phyloP scores from a whole-genome alignment of 2,888 invertebrate species.

The Sarcophaga caerulescens region DNA sequence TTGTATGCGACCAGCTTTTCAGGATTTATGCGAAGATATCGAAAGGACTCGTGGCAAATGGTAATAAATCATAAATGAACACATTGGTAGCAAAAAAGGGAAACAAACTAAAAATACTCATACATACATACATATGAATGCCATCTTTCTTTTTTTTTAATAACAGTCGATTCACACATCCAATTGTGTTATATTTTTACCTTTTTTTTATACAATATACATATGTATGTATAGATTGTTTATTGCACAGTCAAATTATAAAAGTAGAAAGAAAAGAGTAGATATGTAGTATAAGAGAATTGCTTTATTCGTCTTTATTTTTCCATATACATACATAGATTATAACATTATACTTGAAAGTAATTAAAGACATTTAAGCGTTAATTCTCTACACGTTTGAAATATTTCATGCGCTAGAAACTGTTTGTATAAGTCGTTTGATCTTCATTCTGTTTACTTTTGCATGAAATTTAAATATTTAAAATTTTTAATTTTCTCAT shows the following conservation, averaged over 20 bases:
- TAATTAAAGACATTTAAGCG: not conserved
- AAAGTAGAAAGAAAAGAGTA: too few relatives aligned
- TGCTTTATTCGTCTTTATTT: not conserved
- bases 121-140: too few relatives aligned
- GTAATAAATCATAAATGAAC: constrained; percentile 23
- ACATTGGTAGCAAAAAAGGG: not conserved
- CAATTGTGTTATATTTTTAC: too few relatives aligned
- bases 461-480: constrained; percentile 18
- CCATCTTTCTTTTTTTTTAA: too few relatives aligned
- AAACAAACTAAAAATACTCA: too few relatives aligned
- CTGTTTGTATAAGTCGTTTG: not conserved
- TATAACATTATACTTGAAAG: not conserved
- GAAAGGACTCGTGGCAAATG: constrained; percentile 9
- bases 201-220: too few relatives aligned
- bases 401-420: not conserved
- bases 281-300: too few relatives aligned
- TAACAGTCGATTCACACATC: too few relatives aligned
- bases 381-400: not conserved
- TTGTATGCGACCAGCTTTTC: constrained; percentile 6
- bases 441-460: not conserved
- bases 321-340: too few relatives aligned
- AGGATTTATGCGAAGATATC: constrained; percentile 5
- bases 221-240: too few relatives aligned
- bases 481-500: not conserved
- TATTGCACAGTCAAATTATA: too few relatives aligned